Conservation (phyloP, 2,888 invertebrate species). For the Plagodis pulveraria region DNA sequence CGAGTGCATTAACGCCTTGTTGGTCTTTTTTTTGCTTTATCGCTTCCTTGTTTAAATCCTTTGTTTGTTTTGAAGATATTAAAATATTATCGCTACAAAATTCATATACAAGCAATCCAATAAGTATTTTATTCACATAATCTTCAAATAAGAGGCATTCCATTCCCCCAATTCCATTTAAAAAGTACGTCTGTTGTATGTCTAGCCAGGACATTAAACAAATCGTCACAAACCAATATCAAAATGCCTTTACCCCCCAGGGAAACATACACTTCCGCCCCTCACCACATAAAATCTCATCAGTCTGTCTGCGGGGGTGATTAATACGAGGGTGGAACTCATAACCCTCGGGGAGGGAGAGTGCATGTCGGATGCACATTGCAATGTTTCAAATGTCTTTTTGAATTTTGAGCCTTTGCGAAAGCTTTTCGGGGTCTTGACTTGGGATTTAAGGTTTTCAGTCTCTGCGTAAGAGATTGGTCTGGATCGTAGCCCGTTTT, state of each 20-base stretch:
- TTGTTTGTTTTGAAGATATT: not conserved
- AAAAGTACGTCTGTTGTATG: not conserved
- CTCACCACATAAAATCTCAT: slow-evolving; percentile 45
- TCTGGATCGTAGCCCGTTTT: slow-evolving; percentile 12
- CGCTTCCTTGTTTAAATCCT: slow-evolving; percentile 21
- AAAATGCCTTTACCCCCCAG: slow-evolving; percentile 32
- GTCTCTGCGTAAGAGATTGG: slow-evolving; percentile 19
- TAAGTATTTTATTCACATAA: no score
- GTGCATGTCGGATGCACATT: slow-evolving; percentile 26
- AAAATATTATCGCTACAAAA: not conserved
- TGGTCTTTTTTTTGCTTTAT: slow-evolving; percentile 8
- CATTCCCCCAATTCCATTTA: no score
- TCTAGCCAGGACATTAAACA: slow-evolving; percentile 16
- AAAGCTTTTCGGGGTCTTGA: slow-evolving; percentile 30
- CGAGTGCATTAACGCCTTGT: slow-evolving; percentile 14
- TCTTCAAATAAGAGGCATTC: no score
- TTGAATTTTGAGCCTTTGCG: slow-evolving; percentile 5
- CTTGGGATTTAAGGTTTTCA: slow-evolving; percentile 27
- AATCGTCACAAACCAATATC: slow-evolving; percentile 22
- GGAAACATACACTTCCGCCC: slow-evolving; percentile 24
- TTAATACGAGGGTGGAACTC: slow-evolving; percentile 38
- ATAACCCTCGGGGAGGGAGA: slow-evolving; percentile 22
- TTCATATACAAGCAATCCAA: no score
- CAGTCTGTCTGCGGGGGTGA: slow-evolving; percentile 48
- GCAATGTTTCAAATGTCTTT: slow-evolving; percentile 21